phyloP scores from a whole-genome alignment of 2,113 vertebrate genomes.

The Brachypteracias leptosomus region DNA sequence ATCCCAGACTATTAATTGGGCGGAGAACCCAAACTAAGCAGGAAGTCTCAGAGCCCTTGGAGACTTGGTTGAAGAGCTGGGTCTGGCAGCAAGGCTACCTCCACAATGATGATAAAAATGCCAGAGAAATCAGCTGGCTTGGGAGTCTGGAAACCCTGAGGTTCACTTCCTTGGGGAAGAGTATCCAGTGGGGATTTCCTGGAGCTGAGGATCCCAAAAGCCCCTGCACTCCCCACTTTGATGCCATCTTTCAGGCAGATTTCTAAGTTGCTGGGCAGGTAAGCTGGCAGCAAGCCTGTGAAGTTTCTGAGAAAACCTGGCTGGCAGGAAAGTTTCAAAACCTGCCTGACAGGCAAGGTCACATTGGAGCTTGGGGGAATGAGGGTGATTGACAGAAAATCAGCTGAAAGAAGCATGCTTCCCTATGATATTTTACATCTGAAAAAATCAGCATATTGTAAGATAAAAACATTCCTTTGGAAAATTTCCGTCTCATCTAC shows the following conservation, averaged over 20 bases:
- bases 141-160: not conserved
- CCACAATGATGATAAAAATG: not conserved
- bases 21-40: not conserved
- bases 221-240: not conserved
- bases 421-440: not conserved
- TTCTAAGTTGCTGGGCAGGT: not conserved
- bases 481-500: not conserved
- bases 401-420: not conserved
- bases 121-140: not conserved
- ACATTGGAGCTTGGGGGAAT: not conserved
- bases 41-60: not conserved
- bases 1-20: not conserved
- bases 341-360: conserved; percentile 4
- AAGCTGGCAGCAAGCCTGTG: not conserved
- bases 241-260: not conserved
- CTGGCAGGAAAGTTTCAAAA: conserved; percentile 18
- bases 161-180: not conserved
- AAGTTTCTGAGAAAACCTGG: conserved; percentile 12
- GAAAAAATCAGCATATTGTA: not conserved
- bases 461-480: not conserved
- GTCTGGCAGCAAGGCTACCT: not conserved
- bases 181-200: not conserved
- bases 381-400: not conserved
- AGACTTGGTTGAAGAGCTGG: not conserved
- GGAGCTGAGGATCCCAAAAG: not conserved